Conservation (phyloP, 2,113 vertebrate genomes). For the Zapus hudsonius region DNA sequence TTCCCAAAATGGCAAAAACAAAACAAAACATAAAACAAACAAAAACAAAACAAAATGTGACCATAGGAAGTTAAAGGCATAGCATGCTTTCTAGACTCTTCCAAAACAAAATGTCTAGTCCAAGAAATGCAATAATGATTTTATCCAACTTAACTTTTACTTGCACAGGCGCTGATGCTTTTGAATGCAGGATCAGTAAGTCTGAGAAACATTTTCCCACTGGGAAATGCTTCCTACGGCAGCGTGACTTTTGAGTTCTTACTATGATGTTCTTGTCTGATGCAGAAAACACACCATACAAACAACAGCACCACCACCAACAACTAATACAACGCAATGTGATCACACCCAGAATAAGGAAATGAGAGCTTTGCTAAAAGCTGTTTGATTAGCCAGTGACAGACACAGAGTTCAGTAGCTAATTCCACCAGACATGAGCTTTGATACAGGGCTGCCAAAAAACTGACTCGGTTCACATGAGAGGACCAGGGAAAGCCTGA, state of each 20-base stretch:
- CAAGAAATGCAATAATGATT: neutral
- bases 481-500: neutral
- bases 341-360: neutral
- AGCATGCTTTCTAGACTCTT: conserved; percentile 8
- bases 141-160: neutral
- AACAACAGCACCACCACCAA: too few relatives aligned
- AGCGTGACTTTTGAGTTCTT: neutral
- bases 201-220: neutral
- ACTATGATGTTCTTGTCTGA: neutral
- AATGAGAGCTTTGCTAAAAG: neutral
- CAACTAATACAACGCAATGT: neutral
- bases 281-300: neutral
- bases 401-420: neutral
- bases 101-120: conserved; percentile 1
- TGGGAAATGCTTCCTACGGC: neutral
- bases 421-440: neutral
- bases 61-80: neutral
- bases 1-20: neutral
- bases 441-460: neutral
- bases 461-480: neutral
- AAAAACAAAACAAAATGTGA: neutral
- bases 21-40: neutral
- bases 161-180: neutral
- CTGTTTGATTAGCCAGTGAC: neutral
- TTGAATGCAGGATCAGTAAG: neutral